Conservation (phyloP, 2,113 vertebrate genomes). For the Solea solea region DNA sequence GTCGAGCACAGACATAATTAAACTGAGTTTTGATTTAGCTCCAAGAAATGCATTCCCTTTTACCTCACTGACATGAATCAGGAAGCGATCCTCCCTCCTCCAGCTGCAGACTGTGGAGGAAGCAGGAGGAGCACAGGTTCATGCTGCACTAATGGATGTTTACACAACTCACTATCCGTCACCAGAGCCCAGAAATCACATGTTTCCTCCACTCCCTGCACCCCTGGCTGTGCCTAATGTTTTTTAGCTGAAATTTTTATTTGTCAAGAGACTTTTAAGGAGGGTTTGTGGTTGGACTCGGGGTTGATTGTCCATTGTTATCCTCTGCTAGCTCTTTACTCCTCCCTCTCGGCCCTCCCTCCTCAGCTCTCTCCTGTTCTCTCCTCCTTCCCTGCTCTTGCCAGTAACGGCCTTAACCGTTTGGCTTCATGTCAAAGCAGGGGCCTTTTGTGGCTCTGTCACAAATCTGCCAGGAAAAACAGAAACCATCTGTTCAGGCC, state of each 20-base stretch:
- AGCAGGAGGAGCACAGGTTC: slow-evolving; percentile 65
- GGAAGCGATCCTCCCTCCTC: slow-evolving; percentile 56
- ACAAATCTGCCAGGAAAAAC: slow-evolving; percentile 87
- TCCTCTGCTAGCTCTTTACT: slow-evolving; percentile 70
- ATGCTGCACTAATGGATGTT: slow-evolving; percentile 78
- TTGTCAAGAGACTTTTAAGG: slow-evolving; percentile 32
- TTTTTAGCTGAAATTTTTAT: slow-evolving; percentile 49
- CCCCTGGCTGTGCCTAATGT: slow-evolving; percentile 6
- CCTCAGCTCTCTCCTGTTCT: slow-evolving; percentile 60
- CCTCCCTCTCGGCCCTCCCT: slow-evolving; percentile 54
- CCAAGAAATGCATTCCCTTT: slow-evolving; percentile 54
- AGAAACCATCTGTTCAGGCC: slow-evolving; percentile 83
- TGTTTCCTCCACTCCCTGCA: slow-evolving; percentile 22
- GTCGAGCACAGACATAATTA: slow-evolving; percentile 66
- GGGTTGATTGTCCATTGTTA: slow-evolving; percentile 77
- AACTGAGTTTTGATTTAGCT: slow-evolving; percentile 63
- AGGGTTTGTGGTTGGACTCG: slow-evolving; percentile 45
- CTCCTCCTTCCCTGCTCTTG: slow-evolving; percentile 74
- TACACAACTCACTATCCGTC: slow-evolving; percentile 75
- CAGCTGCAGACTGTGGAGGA: slow-evolving; percentile 57
- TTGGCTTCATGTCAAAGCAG: slow-evolving; percentile 82
- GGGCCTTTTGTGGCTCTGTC: slow-evolving; percentile 84
- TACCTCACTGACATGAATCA: slow-evolving; percentile 61
- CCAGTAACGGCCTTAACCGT: slow-evolving; percentile 83
- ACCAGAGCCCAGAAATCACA: slow-evolving; percentile 64